Percentiles rank a stretch among this genome's conserved stretches.
These are phyloP conservation scores for Sebastes dallii DNA, from an alignment of 2,797 vertebrate species.

Conservation along the genomic window DNA sequence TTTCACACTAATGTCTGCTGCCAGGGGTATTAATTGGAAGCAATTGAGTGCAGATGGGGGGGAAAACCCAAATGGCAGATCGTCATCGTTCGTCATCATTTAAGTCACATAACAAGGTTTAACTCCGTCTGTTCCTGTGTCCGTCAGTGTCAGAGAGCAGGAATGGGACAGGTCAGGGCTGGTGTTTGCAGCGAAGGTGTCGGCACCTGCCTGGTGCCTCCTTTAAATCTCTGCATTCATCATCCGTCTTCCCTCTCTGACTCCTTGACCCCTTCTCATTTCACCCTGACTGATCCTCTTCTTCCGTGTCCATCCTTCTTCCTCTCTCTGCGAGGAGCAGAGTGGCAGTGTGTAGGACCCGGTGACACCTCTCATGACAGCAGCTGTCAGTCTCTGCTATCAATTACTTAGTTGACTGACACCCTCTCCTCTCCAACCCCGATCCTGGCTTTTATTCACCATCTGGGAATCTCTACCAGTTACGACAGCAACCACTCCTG, in stretches of 20 bases:
- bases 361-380: conserved; percentile 62
- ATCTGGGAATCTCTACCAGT: conserved; percentile 31
- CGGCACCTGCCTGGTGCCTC: conserved; percentile 50
- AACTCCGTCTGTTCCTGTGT: conserved; percentile 10
- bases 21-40: not conserved
- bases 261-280: conserved; percentile 54
- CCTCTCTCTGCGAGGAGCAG: conserved; percentile 17
- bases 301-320: not conserved
- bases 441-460: conserved; percentile 25
- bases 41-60: not conserved
- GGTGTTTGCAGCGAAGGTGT: conserved; percentile 52
- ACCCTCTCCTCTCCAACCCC: conserved; percentile 18
- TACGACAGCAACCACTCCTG: not conserved
- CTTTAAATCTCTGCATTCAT: conserved; percentile 47
- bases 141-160: conserved; percentile 7
- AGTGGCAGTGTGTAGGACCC: conserved; percentile 20
- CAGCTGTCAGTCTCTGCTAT: conserved; percentile 61
- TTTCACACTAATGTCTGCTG: not conserved
- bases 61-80: not conserved
- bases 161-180: conserved; percentile 41
- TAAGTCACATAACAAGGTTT: not conserved
- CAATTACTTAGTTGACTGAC: conserved; percentile 57
- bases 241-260: conserved; percentile 51
- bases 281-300: conserved; percentile 21
- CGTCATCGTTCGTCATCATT: not conserved